phyloP scores from a whole-genome alignment of 2,888 invertebrate species.

The Lomographa bimaculata region DNA sequence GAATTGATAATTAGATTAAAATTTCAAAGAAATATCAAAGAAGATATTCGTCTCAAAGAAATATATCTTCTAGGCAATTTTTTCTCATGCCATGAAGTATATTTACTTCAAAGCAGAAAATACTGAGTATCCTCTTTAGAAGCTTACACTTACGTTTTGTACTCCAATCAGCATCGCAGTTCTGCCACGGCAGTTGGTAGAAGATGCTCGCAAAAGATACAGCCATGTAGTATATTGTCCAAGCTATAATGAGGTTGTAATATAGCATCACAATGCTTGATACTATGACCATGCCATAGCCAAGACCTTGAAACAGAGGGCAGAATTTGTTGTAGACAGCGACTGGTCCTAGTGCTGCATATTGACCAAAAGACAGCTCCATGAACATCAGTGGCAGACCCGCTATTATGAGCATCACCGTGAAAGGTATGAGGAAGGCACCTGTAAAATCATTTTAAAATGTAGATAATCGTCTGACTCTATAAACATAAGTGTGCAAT shows the following conservation, averaged over 20 bases:
- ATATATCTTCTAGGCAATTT: too few relatives aligned
- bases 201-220: constrained; percentile 85
- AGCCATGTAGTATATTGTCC: constrained; percentile 90
- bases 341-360: constrained; percentile 90
- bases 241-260: constrained; percentile 90
- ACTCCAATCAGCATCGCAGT: constrained; percentile 88
- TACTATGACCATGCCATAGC: constrained; percentile 90
- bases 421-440: constrained; percentile 93
- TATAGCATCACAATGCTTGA: constrained; percentile 90
- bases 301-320: constrained; percentile 89
- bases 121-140: too few relatives aligned
- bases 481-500: too few relatives aligned
- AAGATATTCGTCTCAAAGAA: too few relatives aligned
- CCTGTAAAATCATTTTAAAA: too few relatives aligned
- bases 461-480: too few relatives aligned
- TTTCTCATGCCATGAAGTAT: too few relatives aligned
- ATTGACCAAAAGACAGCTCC: constrained; percentile 94
- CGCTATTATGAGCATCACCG: constrained; percentile 90
- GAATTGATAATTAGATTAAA: too few relatives aligned
- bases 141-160: constrained; percentile 80
- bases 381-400: constrained; percentile 93
- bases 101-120: too few relatives aligned
- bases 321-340: constrained; percentile 92
- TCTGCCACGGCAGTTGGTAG: constrained; percentile 87
- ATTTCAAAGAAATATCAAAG: too few relatives aligned